Percentiles rank a stretch among this genome's conserved stretches.
phyloP scores from a whole-genome alignment of 2,113 vertebrate species.

The Rhinogobius similis region DNA sequence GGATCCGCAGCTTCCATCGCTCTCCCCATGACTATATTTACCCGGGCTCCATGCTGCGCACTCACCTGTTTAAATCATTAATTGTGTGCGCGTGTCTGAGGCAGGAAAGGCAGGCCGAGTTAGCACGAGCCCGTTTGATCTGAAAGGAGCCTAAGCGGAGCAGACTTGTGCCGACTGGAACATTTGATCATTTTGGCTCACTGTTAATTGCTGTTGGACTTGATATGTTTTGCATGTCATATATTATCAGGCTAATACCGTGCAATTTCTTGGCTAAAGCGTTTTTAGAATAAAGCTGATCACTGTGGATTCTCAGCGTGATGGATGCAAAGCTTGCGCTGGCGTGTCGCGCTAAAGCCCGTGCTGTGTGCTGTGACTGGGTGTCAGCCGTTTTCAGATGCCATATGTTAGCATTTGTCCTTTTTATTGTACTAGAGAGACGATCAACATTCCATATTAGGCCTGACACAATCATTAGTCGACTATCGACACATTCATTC shows the following conservation, averaged over 20 bases:
- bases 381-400: neutral
- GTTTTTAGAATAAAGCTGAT: conserved; percentile 51
- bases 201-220: conserved; percentile 53
- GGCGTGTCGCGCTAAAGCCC: neutral
- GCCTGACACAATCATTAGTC: neutral
- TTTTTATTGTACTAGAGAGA: too few relatives aligned
- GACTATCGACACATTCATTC: neutral
- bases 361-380: neutral
- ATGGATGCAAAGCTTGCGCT: neutral
- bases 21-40: conserved; percentile 32
- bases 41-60: neutral
- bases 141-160: conserved; percentile 21
- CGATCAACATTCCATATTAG: neutral
- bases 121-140: conserved; percentile 28
- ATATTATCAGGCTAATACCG: conserved; percentile 58
- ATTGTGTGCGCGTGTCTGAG: neutral
- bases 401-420: neutral
- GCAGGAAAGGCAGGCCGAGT: neutral
- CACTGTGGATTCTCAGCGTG: conserved; percentile 33
- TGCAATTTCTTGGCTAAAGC: conserved; percentile 48
- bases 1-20: conserved; percentile 31
- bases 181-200: conserved; percentile 52
- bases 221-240: conserved; percentile 58
- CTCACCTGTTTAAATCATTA: conserved; percentile 28
- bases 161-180: conserved; percentile 22